Evolutionary conservation across 1,140 invertebrate species (phyloP), one percentile per base, ranked within the genome.

Genomic region (Pseudomyrmex pallidus): DNA sequence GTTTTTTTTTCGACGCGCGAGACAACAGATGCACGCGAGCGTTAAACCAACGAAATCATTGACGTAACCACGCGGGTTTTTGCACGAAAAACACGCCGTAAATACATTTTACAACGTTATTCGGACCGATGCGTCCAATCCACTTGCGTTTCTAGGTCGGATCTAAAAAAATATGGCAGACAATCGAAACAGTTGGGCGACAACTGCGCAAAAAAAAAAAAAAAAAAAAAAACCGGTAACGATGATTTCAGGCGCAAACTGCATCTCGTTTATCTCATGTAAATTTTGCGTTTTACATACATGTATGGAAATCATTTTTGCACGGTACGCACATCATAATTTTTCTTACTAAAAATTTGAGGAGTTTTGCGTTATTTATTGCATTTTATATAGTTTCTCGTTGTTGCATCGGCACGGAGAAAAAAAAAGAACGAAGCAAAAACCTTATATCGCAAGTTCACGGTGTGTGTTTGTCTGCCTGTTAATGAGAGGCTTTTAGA

Each of bases 81-180:
- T 64, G 17, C 48, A 44, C 44, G 48, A 25, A 64, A 80, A 80
- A 64, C 22, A 67, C 52, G 48, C 57, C n/a, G 62, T 78, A 77
- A 68, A 83, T 77, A 46, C 35, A 35, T 48, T 82, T 83, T 77
- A 77, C 52, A 63, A 72, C 44, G 72, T 74, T 52, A 57, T 83
- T 83, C 66, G 67, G 12, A 17, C 20, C 72, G n/a, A 15, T 74
- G 50, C 25, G 7, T 63, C 22, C 35, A 57, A 35, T 52, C 46
- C 67, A 15, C 22, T 74, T 56, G 22, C 12, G 20, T 48, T 73
- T 80, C 44, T 48, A 13, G 50, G 13, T 67, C 25, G 13, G 66
- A 77, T 48, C 61, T 77, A 68, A 77, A 77, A 52, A 77, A 77
- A 56, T 56, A 77, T 56, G 48, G 12, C 54, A n/a, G n/a, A 67